phyloP scores from a whole-genome alignment of 2,113 vertebrate genomes.

The Hemichromis elongatus region DNA sequence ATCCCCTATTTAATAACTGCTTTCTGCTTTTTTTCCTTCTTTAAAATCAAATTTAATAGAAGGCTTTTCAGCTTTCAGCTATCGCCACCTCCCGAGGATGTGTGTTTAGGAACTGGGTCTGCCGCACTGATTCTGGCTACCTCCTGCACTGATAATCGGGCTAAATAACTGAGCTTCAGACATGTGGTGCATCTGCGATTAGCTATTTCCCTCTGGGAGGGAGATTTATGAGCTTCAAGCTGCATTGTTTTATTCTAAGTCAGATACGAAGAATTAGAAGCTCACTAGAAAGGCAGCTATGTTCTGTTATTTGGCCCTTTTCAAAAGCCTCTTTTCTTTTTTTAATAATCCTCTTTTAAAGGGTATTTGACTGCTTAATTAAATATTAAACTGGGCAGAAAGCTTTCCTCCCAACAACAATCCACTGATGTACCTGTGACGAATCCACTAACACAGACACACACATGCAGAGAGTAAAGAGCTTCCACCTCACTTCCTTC shows the following conservation, averaged over 20 bases:
- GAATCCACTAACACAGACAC: background rate
- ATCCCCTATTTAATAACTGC: slow-evolving; percentile 39
- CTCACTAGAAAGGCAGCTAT: background rate
- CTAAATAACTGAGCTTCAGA: slow-evolving; percentile 34
- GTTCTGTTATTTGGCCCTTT: background rate
- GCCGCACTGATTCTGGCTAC: background rate
- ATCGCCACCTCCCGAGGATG: slow-evolving; percentile 8
- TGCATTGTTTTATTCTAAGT: slow-evolving; percentile 22
- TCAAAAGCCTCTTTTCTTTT: background rate
- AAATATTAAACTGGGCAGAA: slow-evolving; percentile 1
- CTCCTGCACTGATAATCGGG: slow-evolving; percentile 38
- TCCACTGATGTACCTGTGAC: background rate
- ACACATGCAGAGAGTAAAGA: background rate
- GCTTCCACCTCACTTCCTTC: background rate
- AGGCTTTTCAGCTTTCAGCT: background rate
- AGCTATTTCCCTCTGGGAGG: slow-evolving; percentile 28
- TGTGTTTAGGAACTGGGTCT: slow-evolving; percentile 12
- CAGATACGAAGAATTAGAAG: slow-evolving; percentile 3
- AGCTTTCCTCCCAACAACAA: background rate
- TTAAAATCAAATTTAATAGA: slow-evolving; percentile 27
- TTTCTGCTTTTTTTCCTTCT: background rate
- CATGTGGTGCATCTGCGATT: slow-evolving; percentile 35
- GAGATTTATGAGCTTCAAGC: slow-evolving; percentile 41
- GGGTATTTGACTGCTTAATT: slow-evolving; percentile 4
- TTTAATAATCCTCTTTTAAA: slow-evolving; percentile 5